Conservation (phyloP, 2,888 invertebrate species). For the Neria commutata region DNA sequence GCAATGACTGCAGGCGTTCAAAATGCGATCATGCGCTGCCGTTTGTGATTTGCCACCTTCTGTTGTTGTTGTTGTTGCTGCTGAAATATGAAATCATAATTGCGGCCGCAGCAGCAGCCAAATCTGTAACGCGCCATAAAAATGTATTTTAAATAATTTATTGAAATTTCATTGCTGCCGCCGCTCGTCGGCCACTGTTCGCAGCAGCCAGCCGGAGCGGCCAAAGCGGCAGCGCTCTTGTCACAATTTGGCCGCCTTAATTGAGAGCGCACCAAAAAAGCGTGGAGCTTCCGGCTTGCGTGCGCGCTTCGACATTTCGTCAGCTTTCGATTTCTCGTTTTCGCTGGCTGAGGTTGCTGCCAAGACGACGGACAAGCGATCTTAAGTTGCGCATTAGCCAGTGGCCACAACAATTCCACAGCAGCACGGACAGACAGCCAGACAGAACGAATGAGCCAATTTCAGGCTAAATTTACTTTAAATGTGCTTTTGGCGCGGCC, state of each 20-base stretch:
- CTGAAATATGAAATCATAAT: neutral
- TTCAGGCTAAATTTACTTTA: constrained; percentile 56
- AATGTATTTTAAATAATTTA: too few relatives aligned
- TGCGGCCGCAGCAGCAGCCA: too few relatives aligned
- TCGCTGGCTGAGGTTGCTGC: constrained; percentile 44
- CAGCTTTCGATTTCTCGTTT: neutral
- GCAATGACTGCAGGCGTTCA: neutral
- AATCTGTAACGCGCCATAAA: neutral
- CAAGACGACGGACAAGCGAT: neutral
- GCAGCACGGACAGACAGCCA: constrained; percentile 20
- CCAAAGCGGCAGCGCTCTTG: too few relatives aligned
- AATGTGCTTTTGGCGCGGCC: constrained; percentile 41
- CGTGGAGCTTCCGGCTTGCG: neutral
- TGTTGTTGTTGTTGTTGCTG: neutral
- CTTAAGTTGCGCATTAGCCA: neutral
- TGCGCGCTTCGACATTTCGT: neutral
- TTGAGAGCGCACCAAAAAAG: too few relatives aligned
- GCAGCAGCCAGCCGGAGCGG: too few relatives aligned
- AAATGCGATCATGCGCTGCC: constrained; percentile 1
- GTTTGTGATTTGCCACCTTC: neutral
- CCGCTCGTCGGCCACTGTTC: too few relatives aligned
- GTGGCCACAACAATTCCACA: constrained; percentile 30
- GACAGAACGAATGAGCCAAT: constrained; percentile 52
- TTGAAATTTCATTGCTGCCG: too few relatives aligned
- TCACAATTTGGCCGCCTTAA: too few relatives aligned